Conservation (phyloP, 1,140 invertebrate genomes). For the Asbolus verrucosus region DNA sequence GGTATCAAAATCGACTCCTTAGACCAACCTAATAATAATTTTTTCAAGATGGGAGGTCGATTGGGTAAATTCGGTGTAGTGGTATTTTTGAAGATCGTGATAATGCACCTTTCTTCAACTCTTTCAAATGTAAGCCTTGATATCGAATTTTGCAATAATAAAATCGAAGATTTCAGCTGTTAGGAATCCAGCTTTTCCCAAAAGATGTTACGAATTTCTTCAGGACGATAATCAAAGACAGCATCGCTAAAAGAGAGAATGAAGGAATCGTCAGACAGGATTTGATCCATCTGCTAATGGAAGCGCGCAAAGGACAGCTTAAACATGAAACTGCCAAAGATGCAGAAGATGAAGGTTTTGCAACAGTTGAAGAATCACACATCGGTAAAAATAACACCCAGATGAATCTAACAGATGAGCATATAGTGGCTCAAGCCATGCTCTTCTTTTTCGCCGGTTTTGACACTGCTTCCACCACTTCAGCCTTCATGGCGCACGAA, state of each 20-base stretch:
- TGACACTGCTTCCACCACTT: constrained; percentile 71
- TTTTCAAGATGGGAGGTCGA: constrained; percentile 63
- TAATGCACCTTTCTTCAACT: constrained; percentile 36
- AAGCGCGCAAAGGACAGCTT: constrained; percentile 62
- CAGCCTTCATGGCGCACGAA: constrained; percentile 68
- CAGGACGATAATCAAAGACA: constrained; percentile 58
- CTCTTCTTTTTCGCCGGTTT: constrained; percentile 68
- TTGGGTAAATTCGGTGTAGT: constrained; percentile 43
- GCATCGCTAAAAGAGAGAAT: constrained; percentile 62
- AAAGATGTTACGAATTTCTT: constrained; percentile 54
- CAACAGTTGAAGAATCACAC: constrained; percentile 58
- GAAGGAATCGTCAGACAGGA: constrained; percentile 63
- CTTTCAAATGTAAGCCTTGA: constrained; percentile 43
- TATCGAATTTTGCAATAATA: constrained; percentile 66
- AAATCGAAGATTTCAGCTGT: constrained; percentile 63
- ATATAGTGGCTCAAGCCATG: constrained; percentile 60
- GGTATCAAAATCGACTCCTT: constrained; percentile 65
- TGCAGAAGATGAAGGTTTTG: constrained; percentile 61
- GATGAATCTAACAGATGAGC: constrained; percentile 56
- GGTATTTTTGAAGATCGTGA: constrained; percentile 44
- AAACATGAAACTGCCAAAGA: constrained; percentile 52
- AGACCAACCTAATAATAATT: constrained; percentile 64
- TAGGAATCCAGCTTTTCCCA: constrained; percentile 63
- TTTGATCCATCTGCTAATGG: constrained; percentile 65
- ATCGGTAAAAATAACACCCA: constrained; percentile 63